Percentiles rank a stretch among this genome's conserved stretches.
Evolutionary conservation across 2,797 vertebrate genomes (phyloP).

Genomic region (Brachyalestes nurse): DNA sequence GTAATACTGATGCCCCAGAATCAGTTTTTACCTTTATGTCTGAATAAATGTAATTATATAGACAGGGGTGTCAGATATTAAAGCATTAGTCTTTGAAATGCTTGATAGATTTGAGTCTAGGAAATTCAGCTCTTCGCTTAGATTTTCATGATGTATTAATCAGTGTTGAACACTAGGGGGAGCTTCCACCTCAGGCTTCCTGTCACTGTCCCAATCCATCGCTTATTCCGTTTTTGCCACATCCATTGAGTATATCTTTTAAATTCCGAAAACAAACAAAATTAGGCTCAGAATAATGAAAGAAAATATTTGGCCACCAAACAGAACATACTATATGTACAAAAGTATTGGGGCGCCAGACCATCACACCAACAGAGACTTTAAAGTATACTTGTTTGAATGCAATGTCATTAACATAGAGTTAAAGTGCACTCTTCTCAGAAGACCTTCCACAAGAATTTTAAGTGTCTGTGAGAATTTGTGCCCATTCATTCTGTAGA

Average conservation of each 20-base stretch:
- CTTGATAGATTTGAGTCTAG: neutral
- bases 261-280: neutral
- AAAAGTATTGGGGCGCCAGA: no score
- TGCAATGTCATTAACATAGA: no score
- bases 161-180: constrained; percentile 70
- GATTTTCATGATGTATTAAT: constrained; percentile 47
- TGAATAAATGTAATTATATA: neutral
- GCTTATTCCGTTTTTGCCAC: no score
- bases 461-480: no score
- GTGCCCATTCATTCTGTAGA: no score
- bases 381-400: no score
- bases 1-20: neutral
- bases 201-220: neutral
- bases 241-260: neutral
- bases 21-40: neutral
- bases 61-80: neutral
- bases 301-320: neutral
- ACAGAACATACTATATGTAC: neutral
- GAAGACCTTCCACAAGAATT: no score
- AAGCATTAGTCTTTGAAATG: neutral
- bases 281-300: neutral
- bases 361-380: no score
- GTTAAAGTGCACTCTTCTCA: no score
- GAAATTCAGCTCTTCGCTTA: neutral
- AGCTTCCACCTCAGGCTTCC: constrained; percentile 48